A percentile compares a stretch with the other conserved stretches of the same genome.
These are phyloP conservation scores for Picathartes gymnocephalus DNA, from an alignment of 2,113 vertebrate genomes.

Conservation along the genomic window DNA sequence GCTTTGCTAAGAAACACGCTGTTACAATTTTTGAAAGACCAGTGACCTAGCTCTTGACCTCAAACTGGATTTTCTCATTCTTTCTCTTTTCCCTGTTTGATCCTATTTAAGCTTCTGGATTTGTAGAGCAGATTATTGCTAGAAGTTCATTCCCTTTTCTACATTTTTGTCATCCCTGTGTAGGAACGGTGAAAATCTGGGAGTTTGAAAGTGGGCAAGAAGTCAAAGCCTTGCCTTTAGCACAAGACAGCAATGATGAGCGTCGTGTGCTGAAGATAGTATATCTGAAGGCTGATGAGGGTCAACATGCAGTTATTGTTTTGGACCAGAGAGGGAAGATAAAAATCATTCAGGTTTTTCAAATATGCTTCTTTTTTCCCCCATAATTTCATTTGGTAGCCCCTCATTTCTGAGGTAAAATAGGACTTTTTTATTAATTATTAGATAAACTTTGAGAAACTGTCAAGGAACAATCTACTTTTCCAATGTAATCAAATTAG, in stretches of 20 bases:
- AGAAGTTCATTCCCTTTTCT: neutral
- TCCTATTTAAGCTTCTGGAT: neutral
- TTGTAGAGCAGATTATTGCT: neutral
- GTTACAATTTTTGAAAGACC: neutral
- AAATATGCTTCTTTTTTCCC: neutral
- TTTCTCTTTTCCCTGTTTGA: neutral
- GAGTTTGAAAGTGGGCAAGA: conserved; percentile 70
- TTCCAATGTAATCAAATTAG: neutral
- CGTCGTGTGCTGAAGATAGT: conserved; percentile 16
- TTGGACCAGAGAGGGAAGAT: conserved; percentile 65
- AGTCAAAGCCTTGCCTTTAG: conserved; percentile 52
- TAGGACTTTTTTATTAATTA: neutral
- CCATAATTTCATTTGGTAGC: neutral
- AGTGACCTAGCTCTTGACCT: neutral
- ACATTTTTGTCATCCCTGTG: neutral
- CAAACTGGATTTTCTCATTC: neutral
- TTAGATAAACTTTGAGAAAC: neutral
- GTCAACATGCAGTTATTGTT: conserved; percentile 49
- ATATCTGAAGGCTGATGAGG: conserved; percentile 58
- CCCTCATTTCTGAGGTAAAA: neutral
- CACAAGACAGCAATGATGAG: conserved; percentile 35
- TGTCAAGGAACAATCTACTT: neutral
- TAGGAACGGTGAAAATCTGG: conserved; percentile 73
- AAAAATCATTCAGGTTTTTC: conserved; percentile 71
- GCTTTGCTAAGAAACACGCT: neutral